Evolutionary conservation across 2,888 invertebrate species (phyloP).

Genomic region (Chalcis sispes): DNA sequence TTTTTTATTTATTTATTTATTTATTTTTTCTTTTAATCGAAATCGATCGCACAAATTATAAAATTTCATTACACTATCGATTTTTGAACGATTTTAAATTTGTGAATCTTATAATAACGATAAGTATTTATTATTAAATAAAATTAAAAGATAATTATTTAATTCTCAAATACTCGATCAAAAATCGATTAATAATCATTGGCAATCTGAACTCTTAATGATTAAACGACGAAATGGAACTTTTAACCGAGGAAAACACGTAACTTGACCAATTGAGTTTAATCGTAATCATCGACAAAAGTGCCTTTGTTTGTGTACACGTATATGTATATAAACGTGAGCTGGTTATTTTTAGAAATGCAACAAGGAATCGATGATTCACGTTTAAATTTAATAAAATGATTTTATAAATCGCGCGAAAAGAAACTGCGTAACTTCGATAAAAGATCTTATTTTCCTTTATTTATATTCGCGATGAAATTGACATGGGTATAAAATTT

Average conservation of each 20-base stretch:
- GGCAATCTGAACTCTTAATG: too few relatives aligned
- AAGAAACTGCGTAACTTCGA: conserved; percentile 7
- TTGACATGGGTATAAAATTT: too few relatives aligned
- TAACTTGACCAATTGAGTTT: conserved; percentile 49
- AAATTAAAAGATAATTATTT: too few relatives aligned
- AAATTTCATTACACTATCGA: too few relatives aligned
- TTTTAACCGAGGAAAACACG: conserved; percentile 27
- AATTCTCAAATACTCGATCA: too few relatives aligned
- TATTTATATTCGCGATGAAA: not conserved
- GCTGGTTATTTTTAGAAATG: conserved; percentile 42
- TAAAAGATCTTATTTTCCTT: conserved; percentile 18
- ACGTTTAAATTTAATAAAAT: conserved; percentile 28
- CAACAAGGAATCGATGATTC: conserved; percentile 43
- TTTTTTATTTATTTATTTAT: too few relatives aligned
- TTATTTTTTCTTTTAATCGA: too few relatives aligned
- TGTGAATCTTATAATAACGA: too few relatives aligned
- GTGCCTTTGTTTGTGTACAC: conserved; percentile 42
- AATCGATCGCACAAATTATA: too few relatives aligned
- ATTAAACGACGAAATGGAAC: not conserved
- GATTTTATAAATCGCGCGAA: conserved; percentile 33
- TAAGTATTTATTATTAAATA: too few relatives aligned
- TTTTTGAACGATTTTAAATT: too few relatives aligned
- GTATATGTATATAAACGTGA: not conserved
- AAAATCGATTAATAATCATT: too few relatives aligned
- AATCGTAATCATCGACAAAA: conserved; percentile 43